Evolutionary conservation across 2,888 invertebrate species (phyloP).

Genomic region (Agonopterix arenella): DNA sequence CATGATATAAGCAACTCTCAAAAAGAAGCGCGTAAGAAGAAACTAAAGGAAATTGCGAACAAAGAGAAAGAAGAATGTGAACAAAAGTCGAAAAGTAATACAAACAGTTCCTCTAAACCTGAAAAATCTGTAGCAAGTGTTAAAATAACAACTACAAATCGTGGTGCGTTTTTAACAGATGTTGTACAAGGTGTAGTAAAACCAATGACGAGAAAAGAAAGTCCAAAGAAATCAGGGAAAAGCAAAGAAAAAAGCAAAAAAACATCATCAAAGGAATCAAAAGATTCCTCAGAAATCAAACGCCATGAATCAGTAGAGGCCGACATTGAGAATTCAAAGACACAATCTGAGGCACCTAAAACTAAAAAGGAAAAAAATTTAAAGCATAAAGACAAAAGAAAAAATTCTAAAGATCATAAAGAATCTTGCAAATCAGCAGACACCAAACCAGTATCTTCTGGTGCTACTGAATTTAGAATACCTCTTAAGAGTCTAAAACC

Average conservation of each 20-base stretch:
- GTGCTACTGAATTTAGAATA: slow-evolving; percentile 22
- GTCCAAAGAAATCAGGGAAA: slow-evolving; percentile 16
- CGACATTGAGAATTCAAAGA: slow-evolving; percentile 19
- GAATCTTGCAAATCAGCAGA: slow-evolving; percentile 1
- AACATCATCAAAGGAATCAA: slow-evolving; percentile 11
- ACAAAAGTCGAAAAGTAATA: slow-evolving; percentile 18
- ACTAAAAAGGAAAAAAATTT: slow-evolving; percentile 10
- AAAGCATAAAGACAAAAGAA: slow-evolving; percentile 2
- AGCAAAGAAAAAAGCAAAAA: slow-evolving; percentile 11
- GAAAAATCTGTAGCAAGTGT: slow-evolving; percentile 38
- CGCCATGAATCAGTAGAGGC: slow-evolving; percentile 3
- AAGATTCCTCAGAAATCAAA: neutral
- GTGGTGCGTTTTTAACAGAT: slow-evolving; percentile 74
- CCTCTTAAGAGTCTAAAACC: slow-evolving; percentile 44
- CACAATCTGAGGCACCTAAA: slow-evolving; percentile 14
- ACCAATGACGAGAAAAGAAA: slow-evolving; percentile 35
- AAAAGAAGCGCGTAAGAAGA: slow-evolving; percentile 67
- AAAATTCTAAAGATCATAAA: slow-evolving; percentile 7
- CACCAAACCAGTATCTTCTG: slow-evolving; percentile 3
- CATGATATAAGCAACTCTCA: slow-evolving; percentile 34
- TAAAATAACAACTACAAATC: slow-evolving; percentile 70
- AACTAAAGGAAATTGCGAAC: slow-evolving; percentile 66
- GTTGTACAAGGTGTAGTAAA: slow-evolving; percentile 29
- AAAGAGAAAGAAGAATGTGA: slow-evolving; percentile 38
- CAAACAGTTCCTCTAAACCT: slow-evolving; percentile 19